Conservation (phyloP, 30 jellyfish, hydroid and myxozoan species). For the Hydractinia echinata region DNA sequence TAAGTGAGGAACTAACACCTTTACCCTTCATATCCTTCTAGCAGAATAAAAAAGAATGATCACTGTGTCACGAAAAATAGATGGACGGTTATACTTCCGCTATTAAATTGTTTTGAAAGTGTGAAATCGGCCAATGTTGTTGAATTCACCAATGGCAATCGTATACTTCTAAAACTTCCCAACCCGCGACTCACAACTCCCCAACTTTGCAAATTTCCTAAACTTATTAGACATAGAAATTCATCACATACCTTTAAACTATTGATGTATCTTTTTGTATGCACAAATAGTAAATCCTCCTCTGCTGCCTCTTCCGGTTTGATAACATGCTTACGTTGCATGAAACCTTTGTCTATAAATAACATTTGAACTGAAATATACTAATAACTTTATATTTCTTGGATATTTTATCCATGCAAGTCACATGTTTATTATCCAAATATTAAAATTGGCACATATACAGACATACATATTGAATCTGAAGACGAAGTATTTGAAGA, state of each 20-base stretch:
- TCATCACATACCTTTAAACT: conserved; percentile 57
- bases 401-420: neutral
- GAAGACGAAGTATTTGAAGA: neutral
- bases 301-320: conserved; percentile 61
- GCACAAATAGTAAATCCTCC: conserved; percentile 55
- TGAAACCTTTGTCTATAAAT: conserved; percentile 46
- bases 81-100: no score
- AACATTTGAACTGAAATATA: neutral
- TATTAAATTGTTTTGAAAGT: no score
- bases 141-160: no score
- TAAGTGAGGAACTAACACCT: no score
- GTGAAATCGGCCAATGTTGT: no score
- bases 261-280: conserved; percentile 54
- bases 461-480: neutral
- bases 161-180: no score
- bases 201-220: no score
- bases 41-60: no score
- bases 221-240: neutral
- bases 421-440: neutral
- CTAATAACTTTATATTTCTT: neutral
- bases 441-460: neutral
- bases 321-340: conserved; percentile 39
- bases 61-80: no score
- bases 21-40: no score
- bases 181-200: no score